phyloP scores from a whole-genome alignment of 2,113 vertebrate genomes.

The Xiphophorus maculatus region DNA sequence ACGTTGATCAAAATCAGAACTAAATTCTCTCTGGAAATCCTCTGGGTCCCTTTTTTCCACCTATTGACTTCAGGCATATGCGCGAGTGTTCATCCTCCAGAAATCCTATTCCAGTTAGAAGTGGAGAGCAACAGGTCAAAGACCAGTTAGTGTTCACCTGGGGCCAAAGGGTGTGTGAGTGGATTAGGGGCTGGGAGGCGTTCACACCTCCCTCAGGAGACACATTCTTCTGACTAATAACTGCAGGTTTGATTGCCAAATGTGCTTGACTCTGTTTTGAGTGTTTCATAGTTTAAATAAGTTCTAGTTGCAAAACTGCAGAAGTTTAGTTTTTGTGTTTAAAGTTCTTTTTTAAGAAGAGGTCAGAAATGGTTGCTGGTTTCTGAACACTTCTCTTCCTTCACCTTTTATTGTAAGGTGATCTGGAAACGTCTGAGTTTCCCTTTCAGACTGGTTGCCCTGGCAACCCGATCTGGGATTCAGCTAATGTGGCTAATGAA shows the following conservation, averaged over 20 bases:
- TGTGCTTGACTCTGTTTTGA: background rate
- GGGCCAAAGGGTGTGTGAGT: constrained; percentile 39
- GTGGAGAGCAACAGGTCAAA: constrained; percentile 48
- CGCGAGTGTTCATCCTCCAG: constrained; percentile 19
- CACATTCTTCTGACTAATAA: constrained; percentile 12
- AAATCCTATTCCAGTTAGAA: constrained; percentile 39
- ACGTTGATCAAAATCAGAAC: constrained; percentile 25
- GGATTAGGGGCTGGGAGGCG: constrained; percentile 38
- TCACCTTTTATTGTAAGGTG: too few species aligned
- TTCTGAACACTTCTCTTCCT: too few species aligned
- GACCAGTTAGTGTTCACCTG: constrained; percentile 54
- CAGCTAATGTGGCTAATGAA: too few species aligned
- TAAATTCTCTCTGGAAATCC: constrained; percentile 58
- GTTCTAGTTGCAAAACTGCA: too few species aligned
- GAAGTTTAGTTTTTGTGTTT: too few species aligned
- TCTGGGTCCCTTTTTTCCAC: constrained; percentile 26
- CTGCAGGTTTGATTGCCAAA: background rate
- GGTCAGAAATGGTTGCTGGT: too few species aligned
- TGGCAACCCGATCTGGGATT: too few species aligned
- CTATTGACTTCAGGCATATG: constrained; percentile 43
- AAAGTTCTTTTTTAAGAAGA: too few species aligned
- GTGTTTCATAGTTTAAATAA: background rate
- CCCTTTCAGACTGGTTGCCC: too few species aligned
- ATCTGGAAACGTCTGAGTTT: too few species aligned
- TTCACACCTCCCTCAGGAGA: constrained; percentile 38